Evolutionary conservation across 2,888 invertebrate species (phyloP).

Genomic region (Ptilodon capucinus): DNA sequence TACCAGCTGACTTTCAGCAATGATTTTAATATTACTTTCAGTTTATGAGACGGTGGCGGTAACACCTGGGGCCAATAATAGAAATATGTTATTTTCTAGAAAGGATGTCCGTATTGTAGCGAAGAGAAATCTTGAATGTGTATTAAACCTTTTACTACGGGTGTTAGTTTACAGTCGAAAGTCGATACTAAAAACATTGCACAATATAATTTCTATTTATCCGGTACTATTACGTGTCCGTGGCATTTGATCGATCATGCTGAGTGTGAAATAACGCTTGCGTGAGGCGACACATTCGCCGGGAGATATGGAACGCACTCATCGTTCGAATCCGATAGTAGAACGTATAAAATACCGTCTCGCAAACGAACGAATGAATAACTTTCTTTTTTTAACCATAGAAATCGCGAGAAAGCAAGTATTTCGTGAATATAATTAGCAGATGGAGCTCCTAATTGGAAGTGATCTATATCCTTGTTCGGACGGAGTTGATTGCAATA

Average conservation of each 20-base stretch:
- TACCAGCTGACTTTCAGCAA: too few relatives aligned
- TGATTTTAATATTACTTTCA: too few relatives aligned
- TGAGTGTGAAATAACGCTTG: conserved; percentile 39
- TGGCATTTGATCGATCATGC: conserved; percentile 26
- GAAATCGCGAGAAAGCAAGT: conserved; percentile 34
- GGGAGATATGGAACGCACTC: conserved; percentile 36
- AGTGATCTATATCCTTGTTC: neutral
- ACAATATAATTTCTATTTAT: conserved; percentile 39
- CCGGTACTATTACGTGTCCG: conserved; percentile 41
- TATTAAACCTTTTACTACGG: conserved; percentile 14
- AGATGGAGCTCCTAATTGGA: conserved; percentile 2
- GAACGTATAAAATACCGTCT: conserved; percentile 42
- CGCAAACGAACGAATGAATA: conserved; percentile 52
- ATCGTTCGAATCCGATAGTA: conserved; percentile 53
- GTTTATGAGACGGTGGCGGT: too few relatives aligned
- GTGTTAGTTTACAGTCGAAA: conserved; percentile 40
- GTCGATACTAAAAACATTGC: conserved; percentile 41
- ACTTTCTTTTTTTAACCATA: conserved; percentile 52
- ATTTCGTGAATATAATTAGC: conserved; percentile 27
- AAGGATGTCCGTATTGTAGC: neutral
- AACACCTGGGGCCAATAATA: too few relatives aligned
- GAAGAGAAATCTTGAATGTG: neutral
- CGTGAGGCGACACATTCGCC: conserved; percentile 50
- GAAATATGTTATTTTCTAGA: neutral
- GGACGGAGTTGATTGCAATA: too few relatives aligned